Evolutionary conservation across 2,113 vertebrate species (phyloP).

Genomic region (Cryptoleucopteryx plumbea): DNA sequence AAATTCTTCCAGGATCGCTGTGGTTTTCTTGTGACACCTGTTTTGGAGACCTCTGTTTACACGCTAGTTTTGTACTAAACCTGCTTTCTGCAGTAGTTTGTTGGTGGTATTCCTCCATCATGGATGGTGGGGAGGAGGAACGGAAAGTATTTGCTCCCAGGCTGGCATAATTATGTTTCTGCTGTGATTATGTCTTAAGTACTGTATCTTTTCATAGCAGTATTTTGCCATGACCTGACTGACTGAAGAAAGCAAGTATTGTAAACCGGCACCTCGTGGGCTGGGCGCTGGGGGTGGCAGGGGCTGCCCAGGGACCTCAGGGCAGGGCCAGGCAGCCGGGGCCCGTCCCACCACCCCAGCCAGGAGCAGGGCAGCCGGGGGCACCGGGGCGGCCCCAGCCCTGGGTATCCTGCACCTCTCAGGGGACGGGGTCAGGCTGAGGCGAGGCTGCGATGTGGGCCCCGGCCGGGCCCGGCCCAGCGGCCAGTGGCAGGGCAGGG

Average conservation of each 20-base stretch:
- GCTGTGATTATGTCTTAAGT: background rate
- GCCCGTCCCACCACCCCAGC: rapidly evolving
- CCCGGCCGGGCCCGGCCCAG: too few species aligned
- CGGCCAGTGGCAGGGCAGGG: background rate
- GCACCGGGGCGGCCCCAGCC: too few species aligned
- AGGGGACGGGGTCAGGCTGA: background rate
- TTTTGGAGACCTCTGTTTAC: background rate
- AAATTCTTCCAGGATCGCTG: background rate
- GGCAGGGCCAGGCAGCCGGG: background rate
- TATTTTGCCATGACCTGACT: background rate
- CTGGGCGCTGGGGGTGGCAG: rapidly evolving
- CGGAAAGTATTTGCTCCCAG: background rate
- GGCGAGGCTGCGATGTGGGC: background rate
- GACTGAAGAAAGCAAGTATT: background rate
- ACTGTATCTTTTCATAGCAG: background rate
- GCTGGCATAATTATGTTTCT: background rate
- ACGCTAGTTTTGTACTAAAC: background rate
- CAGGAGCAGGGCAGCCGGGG: background rate
- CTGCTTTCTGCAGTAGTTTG: background rate
- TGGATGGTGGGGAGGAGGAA: background rate
- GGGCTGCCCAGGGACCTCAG: background rate
- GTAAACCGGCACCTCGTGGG: rapidly evolving
- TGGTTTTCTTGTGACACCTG: background rate
- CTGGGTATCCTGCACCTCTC: background rate
- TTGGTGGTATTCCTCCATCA: background rate